These are phyloP conservation scores for Cheilosia vulpina DNA, from an alignment of 2,888 invertebrate species.

Conservation along the genomic window DNA sequence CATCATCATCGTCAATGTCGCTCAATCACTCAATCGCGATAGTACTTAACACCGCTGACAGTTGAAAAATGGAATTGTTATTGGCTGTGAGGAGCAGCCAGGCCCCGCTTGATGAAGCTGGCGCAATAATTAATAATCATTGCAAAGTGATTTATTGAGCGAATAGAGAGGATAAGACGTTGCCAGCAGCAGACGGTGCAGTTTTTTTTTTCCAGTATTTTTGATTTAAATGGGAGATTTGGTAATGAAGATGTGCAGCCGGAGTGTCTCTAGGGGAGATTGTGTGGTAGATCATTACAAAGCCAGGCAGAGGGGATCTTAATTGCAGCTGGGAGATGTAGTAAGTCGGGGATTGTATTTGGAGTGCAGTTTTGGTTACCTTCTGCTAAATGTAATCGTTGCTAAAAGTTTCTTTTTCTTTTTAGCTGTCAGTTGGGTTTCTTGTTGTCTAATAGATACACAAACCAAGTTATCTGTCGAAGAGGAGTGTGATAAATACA, in stretches of 20 bases:
- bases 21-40: conserved; percentile 68
- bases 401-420: too few species aligned
- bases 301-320: too few species aligned
- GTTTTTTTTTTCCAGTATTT: conserved; percentile 7
- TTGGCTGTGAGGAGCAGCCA: conserved; percentile 39
- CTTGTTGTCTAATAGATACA: too few species aligned
- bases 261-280: conserved; percentile 5
- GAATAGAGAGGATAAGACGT: conserved; percentile 44
- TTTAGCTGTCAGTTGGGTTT: too few species aligned
- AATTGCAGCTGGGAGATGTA: too few species aligned
- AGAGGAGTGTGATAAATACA: too few species aligned
- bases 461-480: too few species aligned
- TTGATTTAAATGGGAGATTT: conserved; percentile 33
- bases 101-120: conserved; percentile 5
- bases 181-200: conserved; percentile 44
- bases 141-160: conserved; percentile 66
- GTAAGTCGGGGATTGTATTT: too few species aligned
- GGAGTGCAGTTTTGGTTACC: too few species aligned
- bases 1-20: conserved; percentile 52
- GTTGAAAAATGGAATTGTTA: conserved; percentile 74
- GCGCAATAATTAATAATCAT: conserved; percentile 70
- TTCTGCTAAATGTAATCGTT: too few species aligned
- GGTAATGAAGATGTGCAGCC: conserved; percentile 50
- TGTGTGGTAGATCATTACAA: too few species aligned
- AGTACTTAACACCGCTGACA: conserved; percentile 70